Conservation (phyloP, 2,888 invertebrate species). For the Agonopterix subpropinquella region DNA sequence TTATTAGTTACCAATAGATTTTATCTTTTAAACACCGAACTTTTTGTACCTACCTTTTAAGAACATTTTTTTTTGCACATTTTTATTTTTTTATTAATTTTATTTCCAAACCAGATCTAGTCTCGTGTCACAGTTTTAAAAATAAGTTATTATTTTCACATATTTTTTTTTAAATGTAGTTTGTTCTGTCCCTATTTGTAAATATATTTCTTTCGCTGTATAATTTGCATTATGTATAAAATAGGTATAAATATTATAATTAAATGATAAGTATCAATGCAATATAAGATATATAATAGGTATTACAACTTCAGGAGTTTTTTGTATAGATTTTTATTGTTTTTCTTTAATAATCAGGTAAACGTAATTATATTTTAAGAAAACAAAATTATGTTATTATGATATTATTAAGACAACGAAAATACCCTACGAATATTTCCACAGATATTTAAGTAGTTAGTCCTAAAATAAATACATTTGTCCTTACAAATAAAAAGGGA, state of each 20-base stretch:
- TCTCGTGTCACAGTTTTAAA: conserved; percentile 73
- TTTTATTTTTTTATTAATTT: conserved; percentile 19
- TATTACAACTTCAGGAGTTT: too few species aligned
- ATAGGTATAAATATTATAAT: not conserved
- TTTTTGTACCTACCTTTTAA: conserved; percentile 6
- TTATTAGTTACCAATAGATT: conserved; percentile 40
- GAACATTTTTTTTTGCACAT: conserved; percentile 17
- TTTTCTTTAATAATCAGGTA: too few species aligned
- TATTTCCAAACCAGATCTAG: conserved; percentile 67
- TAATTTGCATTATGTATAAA: conserved; percentile 6
- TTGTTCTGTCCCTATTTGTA: not conserved
- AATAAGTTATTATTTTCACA: conserved; percentile 49
- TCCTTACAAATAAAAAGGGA: too few species aligned
- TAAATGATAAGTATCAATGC: not conserved
- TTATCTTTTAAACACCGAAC: conserved; percentile 15
- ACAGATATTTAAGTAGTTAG: too few species aligned
- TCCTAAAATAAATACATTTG: too few species aligned
- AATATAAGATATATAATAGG: not conserved
- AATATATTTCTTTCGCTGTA: conserved; percentile 6
- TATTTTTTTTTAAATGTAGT: not conserved
- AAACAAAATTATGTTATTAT: too few species aligned
- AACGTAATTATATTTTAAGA: too few species aligned
- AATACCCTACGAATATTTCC: too few species aligned
- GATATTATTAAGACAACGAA: too few species aligned
- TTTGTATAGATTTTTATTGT: too few species aligned